Evolutionary conservation across 2,797 vertebrate genomes (phyloP).

Genomic region (Octomys mimax): DNA sequence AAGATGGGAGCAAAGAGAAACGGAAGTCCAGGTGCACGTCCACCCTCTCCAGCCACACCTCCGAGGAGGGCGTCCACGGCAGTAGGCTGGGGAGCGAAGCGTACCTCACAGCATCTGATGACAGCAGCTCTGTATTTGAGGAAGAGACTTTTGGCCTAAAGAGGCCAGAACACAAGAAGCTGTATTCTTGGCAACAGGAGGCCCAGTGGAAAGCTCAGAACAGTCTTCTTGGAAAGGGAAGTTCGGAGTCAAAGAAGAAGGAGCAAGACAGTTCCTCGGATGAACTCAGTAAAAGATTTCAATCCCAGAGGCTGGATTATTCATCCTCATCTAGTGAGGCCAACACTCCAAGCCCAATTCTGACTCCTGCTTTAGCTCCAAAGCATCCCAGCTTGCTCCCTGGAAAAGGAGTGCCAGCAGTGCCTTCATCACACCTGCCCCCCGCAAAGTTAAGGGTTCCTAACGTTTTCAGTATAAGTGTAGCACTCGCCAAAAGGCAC

Average conservation of each 20-base stretch:
- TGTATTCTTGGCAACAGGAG: slow-evolving; percentile 89
- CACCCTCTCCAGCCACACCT: slow-evolving; percentile 90
- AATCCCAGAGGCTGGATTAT: slow-evolving; percentile 94
- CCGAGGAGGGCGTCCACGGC: slow-evolving; percentile 90
- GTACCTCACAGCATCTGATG: slow-evolving; percentile 95
- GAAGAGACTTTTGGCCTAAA: slow-evolving; percentile 92
- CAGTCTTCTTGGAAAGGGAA: slow-evolving; percentile 82
- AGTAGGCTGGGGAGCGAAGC: slow-evolving; percentile 93
- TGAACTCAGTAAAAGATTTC: slow-evolving; percentile 95
- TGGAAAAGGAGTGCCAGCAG: slow-evolving; percentile 82
- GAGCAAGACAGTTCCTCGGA: slow-evolving; percentile 92
- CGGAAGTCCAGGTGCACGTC: slow-evolving; percentile 89
- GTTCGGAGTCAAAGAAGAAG: slow-evolving; percentile 84
- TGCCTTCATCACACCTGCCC: slow-evolving; percentile 89
- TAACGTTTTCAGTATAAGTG: slow-evolving; percentile 89
- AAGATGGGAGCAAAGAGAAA: slow-evolving; percentile 85
- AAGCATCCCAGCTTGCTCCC: slow-evolving; percentile 91
- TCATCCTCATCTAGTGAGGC: slow-evolving; percentile 94
- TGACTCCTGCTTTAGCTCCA: slow-evolving; percentile 91
- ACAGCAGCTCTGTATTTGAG: slow-evolving; percentile 96
- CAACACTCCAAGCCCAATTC: slow-evolving; percentile 93
- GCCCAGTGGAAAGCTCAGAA: slow-evolving; percentile 88
- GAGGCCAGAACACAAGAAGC: slow-evolving; percentile 88
- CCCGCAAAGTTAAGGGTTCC: slow-evolving; percentile 91
- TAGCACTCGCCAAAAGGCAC: slow-evolving; percentile 93